These are phyloP conservation scores for Crotalus adamanteus DNA, from an alignment of 2,797 vertebrate species.

Conservation along the genomic window DNA sequence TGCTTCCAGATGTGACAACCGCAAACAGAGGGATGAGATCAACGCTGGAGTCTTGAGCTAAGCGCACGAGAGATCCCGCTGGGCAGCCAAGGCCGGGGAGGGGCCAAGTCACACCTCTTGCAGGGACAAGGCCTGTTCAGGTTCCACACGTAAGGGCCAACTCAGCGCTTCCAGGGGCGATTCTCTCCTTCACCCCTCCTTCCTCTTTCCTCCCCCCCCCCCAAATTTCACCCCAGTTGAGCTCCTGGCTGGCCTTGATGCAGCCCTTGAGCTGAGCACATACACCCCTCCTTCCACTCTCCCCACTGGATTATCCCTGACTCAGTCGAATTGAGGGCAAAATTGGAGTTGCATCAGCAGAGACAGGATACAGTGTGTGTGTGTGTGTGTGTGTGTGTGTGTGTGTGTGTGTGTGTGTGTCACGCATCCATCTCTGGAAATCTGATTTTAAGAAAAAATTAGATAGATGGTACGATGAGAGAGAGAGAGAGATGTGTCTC, in stretches of 20 bases:
- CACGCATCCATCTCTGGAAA: neutral
- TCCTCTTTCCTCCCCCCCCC: neutral
- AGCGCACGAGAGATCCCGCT: constrained; percentile 6
- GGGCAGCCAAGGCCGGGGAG: neutral
- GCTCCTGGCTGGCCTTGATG: neutral
- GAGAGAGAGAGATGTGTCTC: too few species aligned
- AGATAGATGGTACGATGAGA: too few species aligned
- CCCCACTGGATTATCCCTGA: constrained; percentile 8
- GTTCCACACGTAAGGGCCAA: too few species aligned
- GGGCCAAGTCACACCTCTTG: neutral
- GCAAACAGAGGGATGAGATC: constrained; percentile 28
- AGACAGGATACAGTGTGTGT: neutral
- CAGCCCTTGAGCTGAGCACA: neutral
- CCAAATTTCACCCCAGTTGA: neutral
- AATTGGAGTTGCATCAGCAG: neutral
- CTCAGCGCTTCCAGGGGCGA: too few species aligned
- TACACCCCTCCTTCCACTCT: too few species aligned
- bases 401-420: neutral
- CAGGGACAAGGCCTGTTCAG: accelerated
- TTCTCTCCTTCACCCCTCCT: neutral
- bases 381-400: neutral
- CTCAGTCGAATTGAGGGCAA: neutral
- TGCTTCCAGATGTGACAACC: constrained; percentile 32
- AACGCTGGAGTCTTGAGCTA: neutral
- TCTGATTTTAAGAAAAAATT: neutral